phyloP scores from a whole-genome alignment of 2,888 invertebrate species.

The Rhorus exstirpatorius region DNA sequence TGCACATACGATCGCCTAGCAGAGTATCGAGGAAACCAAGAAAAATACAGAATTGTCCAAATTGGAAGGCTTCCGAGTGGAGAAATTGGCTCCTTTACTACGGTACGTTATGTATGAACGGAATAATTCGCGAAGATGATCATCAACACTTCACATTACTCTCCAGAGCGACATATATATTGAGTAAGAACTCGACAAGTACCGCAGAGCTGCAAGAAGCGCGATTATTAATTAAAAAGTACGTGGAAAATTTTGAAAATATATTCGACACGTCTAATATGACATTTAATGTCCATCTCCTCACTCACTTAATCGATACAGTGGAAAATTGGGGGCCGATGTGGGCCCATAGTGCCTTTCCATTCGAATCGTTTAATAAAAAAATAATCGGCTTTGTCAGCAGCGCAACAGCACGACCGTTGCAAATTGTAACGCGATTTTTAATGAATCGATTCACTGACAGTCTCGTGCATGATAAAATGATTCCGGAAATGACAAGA shows the following conservation, averaged over 20 bases:
- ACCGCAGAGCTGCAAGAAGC: conserved; percentile 30
- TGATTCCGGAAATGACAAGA: neutral
- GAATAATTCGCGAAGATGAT: conserved; percentile 40
- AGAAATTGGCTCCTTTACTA: conserved; percentile 47
- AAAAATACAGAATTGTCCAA: conserved; percentile 49
- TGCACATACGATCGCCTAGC: conserved; percentile 30
- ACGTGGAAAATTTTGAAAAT: conserved; percentile 39
- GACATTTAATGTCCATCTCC: conserved; percentile 60
- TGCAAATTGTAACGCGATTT: conserved; percentile 46
- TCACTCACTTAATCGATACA: conserved; percentile 46
- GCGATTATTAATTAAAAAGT: conserved; percentile 36
- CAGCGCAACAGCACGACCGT: conserved; percentile 27
- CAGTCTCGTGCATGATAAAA: conserved; percentile 10
- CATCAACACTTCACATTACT: conserved; percentile 42
- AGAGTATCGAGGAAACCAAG: conserved; percentile 37
- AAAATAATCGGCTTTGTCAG: conserved; percentile 48
- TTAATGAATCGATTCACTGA: conserved; percentile 34
- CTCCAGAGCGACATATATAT: conserved; percentile 44
- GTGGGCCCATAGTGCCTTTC: conserved; percentile 15
- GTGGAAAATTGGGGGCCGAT: conserved; percentile 53
- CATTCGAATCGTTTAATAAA: conserved; percentile 57
- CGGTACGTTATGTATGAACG: conserved; percentile 43
- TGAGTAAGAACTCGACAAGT: conserved; percentile 41
- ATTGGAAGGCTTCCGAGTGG: conserved; percentile 34
- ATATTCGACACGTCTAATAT: conserved; percentile 51